Evolutionary conservation across 2,888 invertebrate genomes (phyloP).

Genomic region (Barypeithes pellucidus): DNA sequence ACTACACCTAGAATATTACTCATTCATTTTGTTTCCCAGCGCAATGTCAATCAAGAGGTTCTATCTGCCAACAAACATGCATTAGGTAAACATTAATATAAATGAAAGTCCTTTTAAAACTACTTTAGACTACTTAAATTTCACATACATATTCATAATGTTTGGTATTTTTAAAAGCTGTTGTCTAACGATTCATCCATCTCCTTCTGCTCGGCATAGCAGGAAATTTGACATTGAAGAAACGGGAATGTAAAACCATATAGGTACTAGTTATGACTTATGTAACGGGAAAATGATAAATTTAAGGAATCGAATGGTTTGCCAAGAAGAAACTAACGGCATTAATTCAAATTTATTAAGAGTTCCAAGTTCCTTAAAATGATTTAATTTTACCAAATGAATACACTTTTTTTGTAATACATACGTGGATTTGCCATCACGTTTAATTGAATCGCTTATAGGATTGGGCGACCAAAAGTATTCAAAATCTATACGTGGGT

Average conservation of each 20-base stretch:
- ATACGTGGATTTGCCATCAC: no score
- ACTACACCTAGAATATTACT: conserved; percentile 14
- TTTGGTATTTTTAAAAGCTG: conserved; percentile 27
- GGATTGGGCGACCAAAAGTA: no score
- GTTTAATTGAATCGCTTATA: no score
- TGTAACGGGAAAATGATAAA: conserved; percentile 17
- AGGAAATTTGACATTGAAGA: conserved; percentile 26
- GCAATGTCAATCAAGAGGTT: conserved; percentile 29
- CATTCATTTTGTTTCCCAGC: conserved; percentile 28
- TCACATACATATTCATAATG: conserved; percentile 56
- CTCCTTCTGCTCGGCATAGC: conserved; percentile 20
- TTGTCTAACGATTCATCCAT: conserved; percentile 33
- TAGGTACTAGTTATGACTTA: background rate
- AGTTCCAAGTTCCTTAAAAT: background rate
- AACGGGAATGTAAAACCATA: conserved; percentile 3
- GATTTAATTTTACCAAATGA: no score
- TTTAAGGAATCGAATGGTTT: background rate
- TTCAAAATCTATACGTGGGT: no score
- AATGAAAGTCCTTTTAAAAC: conserved; percentile 57
- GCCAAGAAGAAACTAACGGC: no score
- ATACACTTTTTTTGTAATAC: no score
- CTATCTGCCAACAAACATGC: conserved; percentile 29
- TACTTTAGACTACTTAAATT: conserved; percentile 58
- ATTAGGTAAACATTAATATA: conserved; percentile 51
- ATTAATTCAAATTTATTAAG: no score